Percentiles rank a stretch among this genome's conserved stretches.
phyloP scores from a whole-genome alignment of 2,797 vertebrate genomes.

The Poecilia gillii region DNA sequence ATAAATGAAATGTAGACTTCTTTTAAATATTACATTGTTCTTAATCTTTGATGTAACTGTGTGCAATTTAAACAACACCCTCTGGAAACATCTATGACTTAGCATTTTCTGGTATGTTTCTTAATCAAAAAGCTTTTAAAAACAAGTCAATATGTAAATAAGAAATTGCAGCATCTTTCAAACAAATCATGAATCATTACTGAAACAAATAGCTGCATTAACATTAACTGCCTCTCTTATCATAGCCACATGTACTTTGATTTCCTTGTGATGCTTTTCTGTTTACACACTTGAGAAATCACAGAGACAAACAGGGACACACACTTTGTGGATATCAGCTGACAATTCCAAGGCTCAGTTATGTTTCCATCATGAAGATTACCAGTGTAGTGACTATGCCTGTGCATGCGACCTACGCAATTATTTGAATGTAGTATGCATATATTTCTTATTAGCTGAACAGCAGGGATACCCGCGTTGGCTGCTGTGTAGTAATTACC shows the following conservation, averaged over 20 bases:
- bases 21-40: neutral
- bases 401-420: constrained; percentile 52
- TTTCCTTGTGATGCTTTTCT: constrained; percentile 45
- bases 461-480: constrained; percentile 56
- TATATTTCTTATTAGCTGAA: constrained; percentile 53
- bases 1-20: neutral
- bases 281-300: constrained; percentile 42
- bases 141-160: neutral
- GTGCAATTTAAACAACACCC: neutral
- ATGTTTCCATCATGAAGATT: constrained; percentile 41
- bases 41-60: neutral
- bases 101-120: neutral
- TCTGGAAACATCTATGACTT: neutral
- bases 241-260: constrained; percentile 5
- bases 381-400: constrained; percentile 33
- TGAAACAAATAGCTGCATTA: neutral
- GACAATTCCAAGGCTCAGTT: constrained; percentile 29
- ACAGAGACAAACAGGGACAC: constrained; percentile 1
- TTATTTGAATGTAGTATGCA: constrained; percentile 58
- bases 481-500: constrained; percentile 32
- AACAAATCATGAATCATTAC: neutral
- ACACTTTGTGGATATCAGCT: constrained; percentile 14
- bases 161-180: neutral
- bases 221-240: constrained; percentile 7
- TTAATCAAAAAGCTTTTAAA: neutral